Conservation (phyloP, 37 sponge, comb jelly and placozoan species). For the Cladorhizidae sp. region DNA sequence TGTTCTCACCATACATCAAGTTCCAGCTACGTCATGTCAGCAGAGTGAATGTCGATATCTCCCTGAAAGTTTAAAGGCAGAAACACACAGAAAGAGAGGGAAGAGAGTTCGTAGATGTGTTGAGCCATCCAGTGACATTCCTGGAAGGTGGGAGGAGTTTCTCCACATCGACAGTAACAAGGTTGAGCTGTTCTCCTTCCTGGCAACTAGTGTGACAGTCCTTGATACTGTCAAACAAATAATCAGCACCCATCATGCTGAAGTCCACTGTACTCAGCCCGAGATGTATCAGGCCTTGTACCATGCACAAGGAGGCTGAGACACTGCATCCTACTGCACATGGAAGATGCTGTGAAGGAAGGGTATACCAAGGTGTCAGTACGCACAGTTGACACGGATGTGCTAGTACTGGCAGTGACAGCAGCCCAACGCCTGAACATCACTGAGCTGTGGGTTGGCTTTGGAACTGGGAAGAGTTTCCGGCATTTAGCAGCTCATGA, state of each 20-base stretch:
- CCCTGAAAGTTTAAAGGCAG: slow-evolving; percentile 12
- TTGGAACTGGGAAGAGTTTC: slow-evolving; percentile 41
- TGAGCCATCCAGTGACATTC: slow-evolving; percentile 9
- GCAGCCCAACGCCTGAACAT: not conserved
- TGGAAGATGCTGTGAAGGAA: slow-evolving; percentile 23
- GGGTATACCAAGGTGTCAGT: slow-evolving; percentile 15
- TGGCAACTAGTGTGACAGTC: not conserved
- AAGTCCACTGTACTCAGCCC: not conserved
- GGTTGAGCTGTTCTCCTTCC: slow-evolving; percentile 1
- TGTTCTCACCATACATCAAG: slow-evolving; percentile 24
- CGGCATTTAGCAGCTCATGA: slow-evolving; percentile 22
- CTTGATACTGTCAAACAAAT: not conserved
- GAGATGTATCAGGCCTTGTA: not conserved
- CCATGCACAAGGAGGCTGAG: not conserved
- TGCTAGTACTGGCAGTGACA: slow-evolving; percentile 32
- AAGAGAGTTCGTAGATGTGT: slow-evolving; percentile 42
- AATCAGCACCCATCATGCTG: not conserved
- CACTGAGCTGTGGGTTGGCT: slow-evolving; percentile 30
- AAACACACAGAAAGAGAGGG: slow-evolving; percentile 30
- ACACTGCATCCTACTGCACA: slow-evolving; percentile 27
- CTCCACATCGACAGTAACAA: not conserved
- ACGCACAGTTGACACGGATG: slow-evolving; percentile 35
- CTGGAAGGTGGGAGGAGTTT: slow-evolving; percentile 27
- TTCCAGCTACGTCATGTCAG: slow-evolving; percentile 27
- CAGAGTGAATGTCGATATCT: slow-evolving; percentile 25